These are phyloP conservation scores for Dermolepida albohirtum DNA, from an alignment of 2,888 invertebrate species.

Conservation along the genomic window DNA sequence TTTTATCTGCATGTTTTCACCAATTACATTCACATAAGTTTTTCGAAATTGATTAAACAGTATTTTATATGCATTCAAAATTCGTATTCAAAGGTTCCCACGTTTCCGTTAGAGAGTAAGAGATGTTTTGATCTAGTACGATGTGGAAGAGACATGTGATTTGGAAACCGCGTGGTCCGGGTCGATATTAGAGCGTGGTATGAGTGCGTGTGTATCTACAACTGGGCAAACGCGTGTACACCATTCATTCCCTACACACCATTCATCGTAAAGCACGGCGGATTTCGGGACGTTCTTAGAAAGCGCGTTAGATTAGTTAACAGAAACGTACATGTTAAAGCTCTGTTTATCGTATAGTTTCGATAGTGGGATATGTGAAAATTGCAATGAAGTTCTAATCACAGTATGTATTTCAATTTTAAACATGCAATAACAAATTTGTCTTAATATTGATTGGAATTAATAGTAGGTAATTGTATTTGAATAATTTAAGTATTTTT, in stretches of 20 bases:
- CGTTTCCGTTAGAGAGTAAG: not conserved
- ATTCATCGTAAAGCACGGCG: conserved; percentile 39
- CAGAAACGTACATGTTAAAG: conserved; percentile 1
- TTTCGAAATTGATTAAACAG: conserved; percentile 5
- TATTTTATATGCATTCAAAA: not conserved
- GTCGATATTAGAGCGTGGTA: conserved; percentile 54
- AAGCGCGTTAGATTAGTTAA: conserved; percentile 26
- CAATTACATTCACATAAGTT: conserved; percentile 7
- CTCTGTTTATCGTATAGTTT: not conserved
- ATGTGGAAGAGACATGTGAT: conserved; percentile 47
- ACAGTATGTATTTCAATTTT: too few relatives aligned
- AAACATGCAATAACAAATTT: too few relatives aligned
- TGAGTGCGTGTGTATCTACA: conserved; percentile 56
- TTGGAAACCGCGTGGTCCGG: conserved; percentile 54
- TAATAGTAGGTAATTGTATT: not conserved
- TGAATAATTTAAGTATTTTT: not conserved
- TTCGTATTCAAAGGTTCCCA: not conserved
- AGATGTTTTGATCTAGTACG: conserved; percentile 7
- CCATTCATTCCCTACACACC: conserved; percentile 52
- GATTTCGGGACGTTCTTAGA: conserved; percentile 41
- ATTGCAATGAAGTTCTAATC: conserved; percentile 6
- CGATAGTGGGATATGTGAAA: not conserved
- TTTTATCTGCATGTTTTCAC: conserved; percentile 13
- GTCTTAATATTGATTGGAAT: too few relatives aligned
- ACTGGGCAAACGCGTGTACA: conserved; percentile 54